These are phyloP conservation scores for Cinclus mexicanus DNA, from an alignment of 2,113 vertebrate species.

Conservation along the genomic window DNA sequence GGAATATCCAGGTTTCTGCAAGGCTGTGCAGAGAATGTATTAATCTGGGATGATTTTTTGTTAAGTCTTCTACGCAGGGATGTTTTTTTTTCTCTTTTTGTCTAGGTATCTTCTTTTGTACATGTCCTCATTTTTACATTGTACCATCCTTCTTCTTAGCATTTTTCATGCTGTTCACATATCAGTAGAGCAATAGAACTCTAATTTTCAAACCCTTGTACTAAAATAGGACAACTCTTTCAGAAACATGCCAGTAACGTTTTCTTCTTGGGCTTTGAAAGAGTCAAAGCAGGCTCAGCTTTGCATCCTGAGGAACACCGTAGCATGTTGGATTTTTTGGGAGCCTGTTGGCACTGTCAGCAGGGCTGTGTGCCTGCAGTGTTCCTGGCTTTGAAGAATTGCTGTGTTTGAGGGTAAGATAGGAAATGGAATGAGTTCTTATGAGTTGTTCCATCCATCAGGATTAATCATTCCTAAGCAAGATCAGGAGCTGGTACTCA, in stretches of 20 bases:
- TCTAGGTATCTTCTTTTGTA: not conserved
- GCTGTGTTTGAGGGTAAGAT: not conserved
- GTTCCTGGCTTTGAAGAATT: not conserved
- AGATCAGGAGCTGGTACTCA: not conserved
- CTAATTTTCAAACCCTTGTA: not conserved
- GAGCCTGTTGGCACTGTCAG: not conserved
- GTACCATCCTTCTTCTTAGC: not conserved
- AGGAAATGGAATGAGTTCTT: not conserved
- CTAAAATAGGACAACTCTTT: not conserved
- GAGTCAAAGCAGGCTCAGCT: not conserved
- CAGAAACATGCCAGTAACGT: not conserved
- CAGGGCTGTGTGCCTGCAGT: not conserved
- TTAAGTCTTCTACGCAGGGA: not conserved
- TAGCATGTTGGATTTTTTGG: not conserved
- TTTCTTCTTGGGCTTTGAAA: not conserved
- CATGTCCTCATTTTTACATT: not conserved
- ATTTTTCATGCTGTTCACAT: not conserved
- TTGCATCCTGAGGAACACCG: accelerated
- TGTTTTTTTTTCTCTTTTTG: not conserved
- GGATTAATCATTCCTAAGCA: not conserved
- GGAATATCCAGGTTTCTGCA: not conserved
- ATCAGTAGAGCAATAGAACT: not conserved
- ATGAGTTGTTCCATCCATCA: not conserved
- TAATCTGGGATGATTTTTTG: not conserved
- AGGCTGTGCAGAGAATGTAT: not conserved